Evolutionary conservation across 1,140 invertebrate genomes (phyloP).

Genomic region (Microplitis demolitor): DNA sequence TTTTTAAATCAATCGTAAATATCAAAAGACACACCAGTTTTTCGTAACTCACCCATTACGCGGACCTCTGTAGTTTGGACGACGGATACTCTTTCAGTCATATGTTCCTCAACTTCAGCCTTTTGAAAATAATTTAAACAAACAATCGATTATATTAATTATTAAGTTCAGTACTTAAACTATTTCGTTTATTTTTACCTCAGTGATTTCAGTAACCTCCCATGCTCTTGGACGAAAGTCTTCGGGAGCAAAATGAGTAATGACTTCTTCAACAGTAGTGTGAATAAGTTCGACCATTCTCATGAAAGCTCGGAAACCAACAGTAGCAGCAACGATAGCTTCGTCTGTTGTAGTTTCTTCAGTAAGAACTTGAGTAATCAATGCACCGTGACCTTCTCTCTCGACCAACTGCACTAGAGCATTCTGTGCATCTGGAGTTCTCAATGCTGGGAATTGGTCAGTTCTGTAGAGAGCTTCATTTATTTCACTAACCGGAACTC

Average conservation of each 20-base stretch:
- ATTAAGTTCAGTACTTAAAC: no score
- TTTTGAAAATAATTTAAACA: constrained; percentile 25
- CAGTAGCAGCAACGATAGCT: constrained; percentile 73
- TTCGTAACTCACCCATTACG: constrained; percentile 52
- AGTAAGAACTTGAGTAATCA: constrained; percentile 79
- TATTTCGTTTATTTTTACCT: constrained; percentile 57
- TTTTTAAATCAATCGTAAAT: neutral
- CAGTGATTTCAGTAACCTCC: constrained; percentile 71
- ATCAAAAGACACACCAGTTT: constrained; percentile 30
- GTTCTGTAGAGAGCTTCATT: constrained; percentile 74
- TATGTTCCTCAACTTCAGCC: constrained; percentile 47
- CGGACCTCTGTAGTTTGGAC: constrained; percentile 51
- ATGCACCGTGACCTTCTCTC: constrained; percentile 75
- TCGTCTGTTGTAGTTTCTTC: constrained; percentile 79
- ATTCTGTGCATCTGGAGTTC: constrained; percentile 78
- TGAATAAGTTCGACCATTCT: constrained; percentile 81
- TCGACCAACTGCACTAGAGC: constrained; percentile 82
- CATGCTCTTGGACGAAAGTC: constrained; percentile 79
- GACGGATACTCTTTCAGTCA: constrained; percentile 48
- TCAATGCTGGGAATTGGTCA: constrained; percentile 76
- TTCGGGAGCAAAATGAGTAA: constrained; percentile 78
- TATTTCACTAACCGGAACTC: constrained; percentile 77
- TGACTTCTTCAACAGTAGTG: constrained; percentile 80
- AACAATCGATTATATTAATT: no score
- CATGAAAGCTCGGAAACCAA: constrained; percentile 82